phyloP scores from a whole-genome alignment of 2,888 invertebrate species.

The Calameuta filiformis region DNA sequence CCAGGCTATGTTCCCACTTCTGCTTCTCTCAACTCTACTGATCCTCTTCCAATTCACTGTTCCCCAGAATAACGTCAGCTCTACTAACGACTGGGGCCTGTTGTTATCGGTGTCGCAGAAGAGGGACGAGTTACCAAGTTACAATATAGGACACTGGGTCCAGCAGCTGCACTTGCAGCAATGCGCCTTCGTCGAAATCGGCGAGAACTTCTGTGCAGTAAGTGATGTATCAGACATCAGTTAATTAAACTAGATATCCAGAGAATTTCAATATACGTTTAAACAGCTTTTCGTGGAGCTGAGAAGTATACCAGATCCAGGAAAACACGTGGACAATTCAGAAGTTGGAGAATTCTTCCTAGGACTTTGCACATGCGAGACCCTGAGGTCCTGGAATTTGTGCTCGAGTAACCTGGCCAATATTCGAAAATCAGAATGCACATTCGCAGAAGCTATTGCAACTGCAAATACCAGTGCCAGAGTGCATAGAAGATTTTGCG shows the following conservation, averaged over 20 bases:
- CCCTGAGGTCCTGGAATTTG: slow-evolving; percentile 62
- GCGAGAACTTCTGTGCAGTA: slow-evolving; percentile 66
- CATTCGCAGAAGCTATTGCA: slow-evolving; percentile 54
- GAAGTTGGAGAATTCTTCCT: slow-evolving; percentile 60
- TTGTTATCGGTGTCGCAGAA: slow-evolving; percentile 27
- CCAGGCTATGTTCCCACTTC: slow-evolving; percentile 48
- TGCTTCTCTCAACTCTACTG: slow-evolving; percentile 36
- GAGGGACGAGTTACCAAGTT: slow-evolving; percentile 33
- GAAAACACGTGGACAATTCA: slow-evolving; percentile 18
- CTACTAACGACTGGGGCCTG: slow-evolving; percentile 20
- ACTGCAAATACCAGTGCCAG: slow-evolving; percentile 47
- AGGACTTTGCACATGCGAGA: slow-evolving; percentile 63
- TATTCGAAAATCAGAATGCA: slow-evolving; percentile 52
- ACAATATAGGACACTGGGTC: slow-evolving; percentile 62
- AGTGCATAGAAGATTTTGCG: slow-evolving; percentile 66
- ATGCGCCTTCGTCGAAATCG: slow-evolving; percentile 66
- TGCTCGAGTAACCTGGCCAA: slow-evolving; percentile 58
- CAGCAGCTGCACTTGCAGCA: slow-evolving; percentile 64
- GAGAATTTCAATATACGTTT: too few species aligned
- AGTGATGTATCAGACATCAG: slow-evolving; percentile 26
- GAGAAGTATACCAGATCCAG: slow-evolving; percentile 21
- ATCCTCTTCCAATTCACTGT: slow-evolving; percentile 24
- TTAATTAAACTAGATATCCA: slow-evolving; percentile 15
- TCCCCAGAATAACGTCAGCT: too few species aligned
- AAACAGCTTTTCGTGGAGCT: slow-evolving; percentile 45